Base-by-base conservation (phyloP, 92 coral and sea anemone genomes). In the Ricordea florida region DNA sequence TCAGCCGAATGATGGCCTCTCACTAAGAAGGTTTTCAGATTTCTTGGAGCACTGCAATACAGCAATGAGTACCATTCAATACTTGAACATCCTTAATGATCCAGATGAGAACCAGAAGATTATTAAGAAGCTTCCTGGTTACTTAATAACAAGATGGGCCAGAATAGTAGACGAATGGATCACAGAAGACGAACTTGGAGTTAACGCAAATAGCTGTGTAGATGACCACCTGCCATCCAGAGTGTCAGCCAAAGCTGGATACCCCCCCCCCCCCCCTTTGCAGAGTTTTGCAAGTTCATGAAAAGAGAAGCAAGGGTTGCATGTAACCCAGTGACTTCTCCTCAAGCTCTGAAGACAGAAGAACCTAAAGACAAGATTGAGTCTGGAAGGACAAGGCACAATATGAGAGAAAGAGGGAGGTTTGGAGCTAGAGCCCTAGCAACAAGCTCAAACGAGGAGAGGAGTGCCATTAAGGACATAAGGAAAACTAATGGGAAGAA, bases 21-120 rank as follows among this genome's bases (percentile, higher is more conserved):
- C 79, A 24, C 62, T 88, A 1, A 71, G 83, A 41, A 72, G 56
- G 10, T 82, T 70, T 33, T 88, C 93, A 3, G 93, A 88, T 57
- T 81, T 81, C 45, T 67, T 87, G 2, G 17, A 29, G 13, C 72
- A 87, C 31, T 72, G 77, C 44, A 61, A 29, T 13, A 40, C 85
- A 6, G 79, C 86, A 6, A 81, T 70, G 85, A 47, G 51, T 4
- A 48, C 53, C 10, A 69, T 66, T n/a, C 21, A 36, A 62, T 71
- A 71, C 37, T 33, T 83, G 21, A 71, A 42, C 13, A 83, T 67
- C 0, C 72, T 88, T 2, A 62, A 78, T 37, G 86, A 88, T 44
- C 79, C 83, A 1, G 69, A 87, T 10, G 84, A 74, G 26, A 87
- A 87, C 30, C 84, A 77, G 28, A 74, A 74, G 38, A 65, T 88